Evolutionary conservation across 2,113 vertebrate genomes (phyloP).

Genomic region (Spilogale gracilis): DNA sequence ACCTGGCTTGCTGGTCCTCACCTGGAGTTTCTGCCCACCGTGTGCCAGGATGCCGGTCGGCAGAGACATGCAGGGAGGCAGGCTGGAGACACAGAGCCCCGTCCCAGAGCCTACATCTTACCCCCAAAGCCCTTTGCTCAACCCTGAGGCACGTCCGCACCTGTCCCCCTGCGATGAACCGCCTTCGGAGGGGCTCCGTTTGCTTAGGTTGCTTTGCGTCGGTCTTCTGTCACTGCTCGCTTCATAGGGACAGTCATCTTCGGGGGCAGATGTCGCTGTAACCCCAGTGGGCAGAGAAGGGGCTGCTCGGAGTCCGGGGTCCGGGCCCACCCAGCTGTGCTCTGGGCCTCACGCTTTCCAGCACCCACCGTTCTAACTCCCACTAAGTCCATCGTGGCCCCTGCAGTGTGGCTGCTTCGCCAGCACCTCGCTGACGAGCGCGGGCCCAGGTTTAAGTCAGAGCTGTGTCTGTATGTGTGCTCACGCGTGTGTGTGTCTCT

Average conservation of each 20-base stretch:
- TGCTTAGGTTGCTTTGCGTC: background rate
- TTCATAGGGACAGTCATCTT: no score
- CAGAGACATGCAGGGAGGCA: background rate
- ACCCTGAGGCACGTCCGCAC: no score
- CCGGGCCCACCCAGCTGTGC: fast-evolving
- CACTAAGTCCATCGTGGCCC: fast-evolving
- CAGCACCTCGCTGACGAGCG: fast-evolving
- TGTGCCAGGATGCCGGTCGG: background rate
- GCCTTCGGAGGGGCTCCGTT: background rate
- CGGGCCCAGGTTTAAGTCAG: background rate
- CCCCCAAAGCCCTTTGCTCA: background rate
- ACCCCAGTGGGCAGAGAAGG: background rate
- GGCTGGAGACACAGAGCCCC: background rate
- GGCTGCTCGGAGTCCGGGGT: no score
- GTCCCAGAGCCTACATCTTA: background rate
- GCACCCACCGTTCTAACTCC: no score
- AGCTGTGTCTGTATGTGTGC: background rate
- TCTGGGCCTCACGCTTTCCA: background rate
- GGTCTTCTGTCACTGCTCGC: background rate
- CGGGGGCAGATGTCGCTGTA: background rate
- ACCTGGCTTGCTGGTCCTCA: no score
- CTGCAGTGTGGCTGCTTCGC: no score
- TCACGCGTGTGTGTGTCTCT: fast-evolving
- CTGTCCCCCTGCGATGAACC: fast-evolving
- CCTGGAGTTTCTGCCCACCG: background rate